These are phyloP conservation scores for Bicyclus anynana DNA, from an alignment of 1,140 invertebrate genomes.

Conservation along the genomic window DNA sequence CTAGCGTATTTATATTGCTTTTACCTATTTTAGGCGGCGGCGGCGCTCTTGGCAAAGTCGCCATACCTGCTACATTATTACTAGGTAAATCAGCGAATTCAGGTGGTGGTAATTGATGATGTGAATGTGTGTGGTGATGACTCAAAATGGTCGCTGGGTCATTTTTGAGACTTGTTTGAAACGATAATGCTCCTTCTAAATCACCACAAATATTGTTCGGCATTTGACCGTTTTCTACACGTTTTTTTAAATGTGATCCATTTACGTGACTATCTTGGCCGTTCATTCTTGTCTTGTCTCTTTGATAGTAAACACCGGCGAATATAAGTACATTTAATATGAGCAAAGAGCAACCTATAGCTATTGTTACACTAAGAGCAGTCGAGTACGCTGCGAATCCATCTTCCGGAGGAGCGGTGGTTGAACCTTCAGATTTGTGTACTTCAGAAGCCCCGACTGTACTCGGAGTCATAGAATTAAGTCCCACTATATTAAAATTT, in stretches of 20 bases:
- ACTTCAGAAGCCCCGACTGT: conserved; percentile 43
- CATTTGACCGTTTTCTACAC: conserved; percentile 90
- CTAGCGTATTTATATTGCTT: conserved; percentile 79
- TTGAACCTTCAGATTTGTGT: conserved; percentile 68
- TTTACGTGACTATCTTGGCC: conserved; percentile 76
- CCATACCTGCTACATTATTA: conserved; percentile 79
- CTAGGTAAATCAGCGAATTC: conserved; percentile 87
- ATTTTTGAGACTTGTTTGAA: conserved; percentile 80
- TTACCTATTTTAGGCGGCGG: conserved; percentile 85
- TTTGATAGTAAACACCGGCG: conserved; percentile 95
- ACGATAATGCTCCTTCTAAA: conserved; percentile 82
- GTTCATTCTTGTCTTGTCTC: conserved; percentile 88
- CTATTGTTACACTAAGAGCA: conserved; percentile 93
- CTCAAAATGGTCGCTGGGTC: conserved; percentile 82
- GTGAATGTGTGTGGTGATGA: conserved; percentile 83
- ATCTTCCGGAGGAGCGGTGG: conserved; percentile 83
- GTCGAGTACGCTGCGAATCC: conserved; percentile 93
- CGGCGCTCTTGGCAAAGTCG: conserved; percentile 81
- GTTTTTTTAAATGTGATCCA: conserved; percentile 81
- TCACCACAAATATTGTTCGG: conserved; percentile 90
- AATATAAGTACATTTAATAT: conserved; percentile 95
- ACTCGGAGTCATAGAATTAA: conserved; percentile 51
- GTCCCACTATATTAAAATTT: conserved; percentile 62
- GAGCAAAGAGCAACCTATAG: conserved; percentile 94
- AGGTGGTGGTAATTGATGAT: conserved; percentile 87